Conservation (phyloP, 2,797 vertebrate species). For the Centropyge bicolor region DNA sequence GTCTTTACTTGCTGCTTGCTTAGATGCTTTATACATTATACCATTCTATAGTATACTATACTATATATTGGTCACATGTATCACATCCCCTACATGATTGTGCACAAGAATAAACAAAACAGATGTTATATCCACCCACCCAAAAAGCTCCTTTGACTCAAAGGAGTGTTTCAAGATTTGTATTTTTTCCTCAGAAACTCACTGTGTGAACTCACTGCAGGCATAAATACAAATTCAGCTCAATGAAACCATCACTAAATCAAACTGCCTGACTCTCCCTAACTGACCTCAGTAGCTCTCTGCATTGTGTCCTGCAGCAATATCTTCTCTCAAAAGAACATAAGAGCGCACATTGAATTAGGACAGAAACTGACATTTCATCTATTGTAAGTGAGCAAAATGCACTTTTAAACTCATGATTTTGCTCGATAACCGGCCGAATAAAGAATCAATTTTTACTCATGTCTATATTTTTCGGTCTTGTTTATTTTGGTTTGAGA, state of each 20-base stretch:
- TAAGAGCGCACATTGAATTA: background rate
- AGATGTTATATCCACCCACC: background rate
- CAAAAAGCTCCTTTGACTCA: too few relatives aligned
- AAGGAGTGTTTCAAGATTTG: background rate
- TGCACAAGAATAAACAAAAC: background rate
- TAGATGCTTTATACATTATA: too few relatives aligned
- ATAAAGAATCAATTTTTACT: background rate
- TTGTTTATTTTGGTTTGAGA: background rate
- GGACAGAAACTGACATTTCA: background rate
- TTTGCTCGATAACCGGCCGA: background rate
- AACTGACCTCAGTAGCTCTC: background rate
- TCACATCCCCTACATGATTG: background rate
- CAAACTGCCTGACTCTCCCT: background rate
- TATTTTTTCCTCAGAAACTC: background rate
- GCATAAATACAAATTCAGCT: background rate
- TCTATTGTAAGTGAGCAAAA: background rate
- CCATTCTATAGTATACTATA: too few relatives aligned
- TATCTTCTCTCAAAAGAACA: background rate
- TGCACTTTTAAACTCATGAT: background rate
- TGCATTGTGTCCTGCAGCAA: background rate
- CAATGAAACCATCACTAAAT: constrained; percentile 10
- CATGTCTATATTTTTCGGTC: background rate
- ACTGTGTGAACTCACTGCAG: background rate
- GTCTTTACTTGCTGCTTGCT: too few relatives aligned
- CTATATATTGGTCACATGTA: background rate